Percentiles rank a stretch among this genome's conserved stretches.
Conservation (phyloP, 2,797 vertebrate genomes). For the Acanthopagrus latus region DNA sequence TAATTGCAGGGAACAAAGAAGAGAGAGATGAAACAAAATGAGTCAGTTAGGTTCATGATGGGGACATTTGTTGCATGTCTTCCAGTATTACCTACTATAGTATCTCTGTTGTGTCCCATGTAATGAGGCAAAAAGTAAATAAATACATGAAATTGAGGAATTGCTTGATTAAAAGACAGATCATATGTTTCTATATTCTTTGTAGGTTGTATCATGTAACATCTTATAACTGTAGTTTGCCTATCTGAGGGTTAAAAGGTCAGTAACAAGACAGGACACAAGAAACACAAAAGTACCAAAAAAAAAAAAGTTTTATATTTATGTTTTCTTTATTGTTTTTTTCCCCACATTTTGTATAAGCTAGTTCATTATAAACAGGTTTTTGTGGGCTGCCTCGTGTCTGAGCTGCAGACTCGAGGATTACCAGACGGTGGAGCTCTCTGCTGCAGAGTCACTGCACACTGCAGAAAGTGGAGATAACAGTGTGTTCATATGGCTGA, state of each 20-base stretch:
- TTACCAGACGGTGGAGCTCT: slow-evolving; percentile 57
- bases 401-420: background rate
- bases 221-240: background rate
- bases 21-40: background rate
- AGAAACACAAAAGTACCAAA: background rate
- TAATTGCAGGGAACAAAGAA: background rate
- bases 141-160: background rate
- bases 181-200: background rate
- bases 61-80: too few relatives aligned
- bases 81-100: too few relatives aligned
- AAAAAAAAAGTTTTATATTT: background rate
- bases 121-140: background rate
- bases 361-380: background rate
- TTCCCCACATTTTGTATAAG: background rate
- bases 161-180: too few relatives aligned
- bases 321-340: background rate
- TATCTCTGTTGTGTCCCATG: background rate
- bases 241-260: background rate
- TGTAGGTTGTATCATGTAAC: background rate
- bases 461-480: background rate
- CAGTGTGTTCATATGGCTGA: background rate
- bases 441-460: background rate
- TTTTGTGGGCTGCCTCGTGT: background rate
- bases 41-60: too few relatives aligned
- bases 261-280: background rate